Evolutionary conservation across 2,113 vertebrate genomes (phyloP).

Genomic region (Pedionomus torquatus): DNA sequence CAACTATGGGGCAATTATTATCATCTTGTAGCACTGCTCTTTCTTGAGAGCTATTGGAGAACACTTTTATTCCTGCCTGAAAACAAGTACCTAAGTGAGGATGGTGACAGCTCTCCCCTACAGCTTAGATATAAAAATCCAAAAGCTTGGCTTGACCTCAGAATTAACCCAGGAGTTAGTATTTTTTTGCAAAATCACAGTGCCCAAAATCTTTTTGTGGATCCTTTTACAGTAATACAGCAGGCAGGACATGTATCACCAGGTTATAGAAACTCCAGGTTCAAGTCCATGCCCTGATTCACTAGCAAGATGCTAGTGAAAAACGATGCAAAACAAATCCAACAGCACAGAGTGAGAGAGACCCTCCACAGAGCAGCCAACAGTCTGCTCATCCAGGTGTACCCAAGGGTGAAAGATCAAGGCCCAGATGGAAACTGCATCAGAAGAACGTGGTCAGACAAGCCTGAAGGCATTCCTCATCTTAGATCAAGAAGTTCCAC

Average conservation of each 20-base stretch:
- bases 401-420: neutral
- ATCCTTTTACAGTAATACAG: neutral
- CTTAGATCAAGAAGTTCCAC: neutral
- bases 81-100: neutral
- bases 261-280: neutral
- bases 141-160: neutral
- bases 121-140: neutral
- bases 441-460: rapidly evolving
- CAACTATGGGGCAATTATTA: neutral
- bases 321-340: neutral
- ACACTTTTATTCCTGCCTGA: neutral
- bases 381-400: neutral
- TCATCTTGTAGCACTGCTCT: neutral
- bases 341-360: neutral
- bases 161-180: neutral
- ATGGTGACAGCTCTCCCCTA: neutral
- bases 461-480: neutral
- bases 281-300: neutral
- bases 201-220: neutral
- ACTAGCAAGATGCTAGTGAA: neutral
- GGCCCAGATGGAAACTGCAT: neutral
- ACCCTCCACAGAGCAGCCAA: neutral
- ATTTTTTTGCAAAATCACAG: neutral
- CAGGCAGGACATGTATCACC: neutral
- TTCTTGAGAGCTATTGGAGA: neutral